phyloP scores from a whole-genome alignment of 2,888 invertebrate genomes.

The Sylvicola cinctus region DNA sequence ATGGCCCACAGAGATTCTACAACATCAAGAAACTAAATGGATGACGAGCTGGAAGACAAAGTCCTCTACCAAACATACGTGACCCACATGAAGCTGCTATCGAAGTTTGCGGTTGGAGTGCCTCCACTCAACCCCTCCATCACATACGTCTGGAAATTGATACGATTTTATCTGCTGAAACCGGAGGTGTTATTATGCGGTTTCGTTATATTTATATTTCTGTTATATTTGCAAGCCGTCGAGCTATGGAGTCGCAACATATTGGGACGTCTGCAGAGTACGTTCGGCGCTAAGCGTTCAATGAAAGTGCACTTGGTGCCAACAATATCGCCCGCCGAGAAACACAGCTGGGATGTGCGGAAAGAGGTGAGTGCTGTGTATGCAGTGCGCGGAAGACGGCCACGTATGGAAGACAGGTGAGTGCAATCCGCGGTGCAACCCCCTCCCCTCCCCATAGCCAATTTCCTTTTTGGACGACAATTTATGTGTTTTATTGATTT shows the following conservation, averaged over 20 bases:
- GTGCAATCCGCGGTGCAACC: too few relatives aligned
- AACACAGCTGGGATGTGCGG: slow-evolving; percentile 55
- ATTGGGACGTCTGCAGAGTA: slow-evolving; percentile 28
- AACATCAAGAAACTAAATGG: too few relatives aligned
- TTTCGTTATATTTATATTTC: slow-evolving; percentile 43
- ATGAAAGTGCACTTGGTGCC: slow-evolving; percentile 13
- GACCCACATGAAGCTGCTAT: slow-evolving; percentile 68
- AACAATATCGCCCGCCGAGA: slow-evolving; percentile 21
- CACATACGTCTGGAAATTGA: slow-evolving; percentile 57
- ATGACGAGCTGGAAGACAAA: slow-evolving; percentile 81
- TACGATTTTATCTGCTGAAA: slow-evolving; percentile 55
- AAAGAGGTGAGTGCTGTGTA: slow-evolving; percentile 62
- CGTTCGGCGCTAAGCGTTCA: slow-evolving; percentile 17
- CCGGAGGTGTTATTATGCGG: slow-evolving; percentile 62
- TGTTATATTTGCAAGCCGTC: slow-evolving; percentile 64
- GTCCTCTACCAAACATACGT: slow-evolving; percentile 72
- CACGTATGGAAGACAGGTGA: slow-evolving; percentile 79
- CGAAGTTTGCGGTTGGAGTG: slow-evolving; percentile 57
- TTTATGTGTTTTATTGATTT: too few relatives aligned
- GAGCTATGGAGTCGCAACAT: slow-evolving; percentile 64
- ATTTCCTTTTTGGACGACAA: slow-evolving; percentile 1
- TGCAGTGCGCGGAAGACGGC: slow-evolving; percentile 75
- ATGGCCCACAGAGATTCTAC: too few relatives aligned
- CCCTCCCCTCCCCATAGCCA: slow-evolving; percentile 2
- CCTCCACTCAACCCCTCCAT: slow-evolving; percentile 50